These are phyloP conservation scores for Micropoecilia bifurca DNA, from an alignment of 2,797 vertebrate species.

Conservation along the genomic window DNA sequence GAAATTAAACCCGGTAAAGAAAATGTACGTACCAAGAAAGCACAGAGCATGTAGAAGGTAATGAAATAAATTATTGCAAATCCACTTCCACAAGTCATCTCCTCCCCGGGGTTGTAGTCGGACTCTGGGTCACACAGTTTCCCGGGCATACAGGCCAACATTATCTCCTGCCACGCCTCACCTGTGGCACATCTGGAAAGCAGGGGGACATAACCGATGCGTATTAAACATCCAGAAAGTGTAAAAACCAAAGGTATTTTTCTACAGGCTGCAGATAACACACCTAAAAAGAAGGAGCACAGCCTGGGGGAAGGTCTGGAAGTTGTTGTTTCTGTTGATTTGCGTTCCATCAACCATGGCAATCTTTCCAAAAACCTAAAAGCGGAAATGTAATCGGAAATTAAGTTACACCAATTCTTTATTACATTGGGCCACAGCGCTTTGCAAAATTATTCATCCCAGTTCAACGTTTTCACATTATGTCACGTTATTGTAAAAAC, in stretches of 20 bases:
- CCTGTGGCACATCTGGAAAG: slow-evolving; percentile 93
- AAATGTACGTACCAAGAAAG: slow-evolving; percentile 89
- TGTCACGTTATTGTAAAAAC: not conserved
- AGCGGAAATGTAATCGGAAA: slow-evolving; percentile 1
- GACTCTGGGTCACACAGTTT: slow-evolving; percentile 97
- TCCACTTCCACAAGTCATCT: slow-evolving; percentile 94
- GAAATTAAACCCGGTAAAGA: not conserved
- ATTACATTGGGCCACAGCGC: not conserved
- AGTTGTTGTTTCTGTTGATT: slow-evolving; percentile 99
- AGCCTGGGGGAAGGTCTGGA: slow-evolving; percentile 97
- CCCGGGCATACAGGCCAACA: slow-evolving; percentile 95
- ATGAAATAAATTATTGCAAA: slow-evolving; percentile 99
- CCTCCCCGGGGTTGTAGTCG: slow-evolving; percentile 91
- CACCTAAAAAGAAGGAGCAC: slow-evolving; percentile 97
- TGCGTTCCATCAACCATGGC: slow-evolving; percentile 97
- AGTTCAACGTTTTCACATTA: not conserved
- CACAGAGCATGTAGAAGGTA: slow-evolving; percentile 99
- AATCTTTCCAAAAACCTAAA: slow-evolving; percentile 96
- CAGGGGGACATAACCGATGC: not conserved
- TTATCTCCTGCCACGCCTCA: slow-evolving; percentile 99
- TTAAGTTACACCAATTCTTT: not conserved
- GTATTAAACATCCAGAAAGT: slow-evolving; percentile 7
- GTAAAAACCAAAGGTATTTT: not conserved
- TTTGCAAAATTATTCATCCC: not conserved
- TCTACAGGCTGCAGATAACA: slow-evolving; percentile 16